These are phyloP conservation scores for Acrocephalus scirpaceus DNA, from an alignment of 2,797 vertebrate species.

Conservation along the genomic window DNA sequence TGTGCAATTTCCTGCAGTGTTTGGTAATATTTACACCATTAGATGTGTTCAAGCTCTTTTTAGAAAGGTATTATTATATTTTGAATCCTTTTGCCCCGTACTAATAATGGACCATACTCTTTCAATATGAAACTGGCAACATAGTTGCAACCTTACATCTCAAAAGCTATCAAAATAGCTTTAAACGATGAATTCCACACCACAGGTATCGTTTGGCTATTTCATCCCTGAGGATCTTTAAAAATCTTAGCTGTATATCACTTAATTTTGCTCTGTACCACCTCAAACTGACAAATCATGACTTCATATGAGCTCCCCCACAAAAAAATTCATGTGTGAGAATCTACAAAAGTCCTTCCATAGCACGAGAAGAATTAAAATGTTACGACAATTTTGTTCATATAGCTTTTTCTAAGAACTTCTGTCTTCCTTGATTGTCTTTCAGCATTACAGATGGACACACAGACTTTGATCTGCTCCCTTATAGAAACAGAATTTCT, in stretches of 20 bases:
- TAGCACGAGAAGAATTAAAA: neutral
- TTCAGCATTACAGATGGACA: neutral
- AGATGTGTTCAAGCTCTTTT: neutral
- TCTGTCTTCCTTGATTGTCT: neutral
- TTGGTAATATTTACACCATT: neutral
- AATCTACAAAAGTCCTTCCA: neutral
- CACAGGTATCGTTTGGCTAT: neutral
- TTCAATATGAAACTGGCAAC: neutral
- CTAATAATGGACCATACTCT: neutral
- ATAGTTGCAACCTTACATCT: neutral
- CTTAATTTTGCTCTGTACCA: neutral
- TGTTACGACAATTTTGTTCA: neutral
- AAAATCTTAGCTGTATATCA: neutral
- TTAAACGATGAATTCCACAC: neutral
- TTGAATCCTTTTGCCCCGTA: neutral
- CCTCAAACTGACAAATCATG: neutral
- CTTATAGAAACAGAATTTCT: neutral
- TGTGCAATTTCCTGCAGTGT: neutral
- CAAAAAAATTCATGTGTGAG: neutral
- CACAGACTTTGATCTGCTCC: neutral
- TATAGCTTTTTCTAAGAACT: neutral
- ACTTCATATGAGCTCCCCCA: neutral
- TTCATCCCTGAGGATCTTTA: neutral
- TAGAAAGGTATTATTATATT: neutral
- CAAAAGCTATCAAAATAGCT: neutral